Percentiles rank a stretch among this genome's conserved stretches.
These are phyloP conservation scores for Ophion ellenae DNA, from an alignment of 2,888 invertebrate genomes.

Conservation along the genomic window DNA sequence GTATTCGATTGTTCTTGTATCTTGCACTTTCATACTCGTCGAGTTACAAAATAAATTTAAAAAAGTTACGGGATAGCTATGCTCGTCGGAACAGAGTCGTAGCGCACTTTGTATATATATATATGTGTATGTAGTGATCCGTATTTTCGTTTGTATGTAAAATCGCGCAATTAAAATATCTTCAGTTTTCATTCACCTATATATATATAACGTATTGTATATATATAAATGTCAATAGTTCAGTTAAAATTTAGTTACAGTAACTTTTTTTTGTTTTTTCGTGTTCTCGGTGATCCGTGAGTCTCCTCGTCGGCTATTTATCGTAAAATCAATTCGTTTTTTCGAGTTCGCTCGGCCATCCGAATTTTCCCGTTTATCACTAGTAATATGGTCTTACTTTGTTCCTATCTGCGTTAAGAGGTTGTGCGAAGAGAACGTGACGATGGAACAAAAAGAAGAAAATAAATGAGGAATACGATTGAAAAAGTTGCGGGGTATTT, in stretches of 20 bases:
- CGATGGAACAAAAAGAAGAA: conserved; percentile 10
- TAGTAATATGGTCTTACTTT: conserved; percentile 45
- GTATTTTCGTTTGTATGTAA: conserved; percentile 67
- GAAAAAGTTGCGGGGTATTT: not conserved
- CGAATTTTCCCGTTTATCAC: conserved; percentile 32
- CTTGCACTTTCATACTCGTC: not conserved
- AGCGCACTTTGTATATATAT: conserved; percentile 9
- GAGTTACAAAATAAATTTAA: not conserved
- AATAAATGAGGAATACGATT: conserved; percentile 26
- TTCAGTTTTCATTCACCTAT: conserved; percentile 75
- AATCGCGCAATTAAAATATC: conserved; percentile 82
- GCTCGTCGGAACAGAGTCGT: conserved; percentile 14
- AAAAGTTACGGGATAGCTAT: not conserved
- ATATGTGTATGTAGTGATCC: conserved; percentile 45
- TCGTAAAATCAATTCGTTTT: conserved; percentile 61
- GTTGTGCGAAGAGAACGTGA: conserved; percentile 38
- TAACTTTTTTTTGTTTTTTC: conserved; percentile 10
- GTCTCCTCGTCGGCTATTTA: conserved; percentile 38
- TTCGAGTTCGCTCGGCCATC: conserved; percentile 55
- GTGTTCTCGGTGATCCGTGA: conserved; percentile 61
- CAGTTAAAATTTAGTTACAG: conserved; percentile 78
- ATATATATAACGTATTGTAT: conserved; percentile 59
- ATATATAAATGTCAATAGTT: conserved; percentile 75
- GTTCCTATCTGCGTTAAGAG: conserved; percentile 44
- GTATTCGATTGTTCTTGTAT: not conserved